Conservation (phyloP, 1,140 invertebrate genomes). For the Gonioctena quinquepunctata region DNA sequence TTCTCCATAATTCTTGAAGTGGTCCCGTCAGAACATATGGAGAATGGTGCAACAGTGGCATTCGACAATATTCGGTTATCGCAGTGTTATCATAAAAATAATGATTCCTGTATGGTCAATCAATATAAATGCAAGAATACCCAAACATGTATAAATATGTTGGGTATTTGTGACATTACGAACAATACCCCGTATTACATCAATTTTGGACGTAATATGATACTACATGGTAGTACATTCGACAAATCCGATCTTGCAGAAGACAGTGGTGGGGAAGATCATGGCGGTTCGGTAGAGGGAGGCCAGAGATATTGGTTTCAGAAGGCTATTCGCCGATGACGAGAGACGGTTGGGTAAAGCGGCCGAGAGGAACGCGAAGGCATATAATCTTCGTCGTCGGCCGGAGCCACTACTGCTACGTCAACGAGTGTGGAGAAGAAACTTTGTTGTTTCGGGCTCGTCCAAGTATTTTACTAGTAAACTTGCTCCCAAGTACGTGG, state of each 20-base stretch:
- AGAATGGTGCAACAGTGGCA: too few species aligned
- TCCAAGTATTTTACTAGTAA: constrained; percentile 18
- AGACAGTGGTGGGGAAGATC: background rate
- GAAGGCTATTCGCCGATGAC: background rate
- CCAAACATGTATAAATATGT: too few species aligned
- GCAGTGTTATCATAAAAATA: too few species aligned
- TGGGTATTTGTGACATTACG: constrained; percentile 42
- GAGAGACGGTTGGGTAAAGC: background rate
- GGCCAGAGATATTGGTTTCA: background rate
- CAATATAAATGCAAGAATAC: too few species aligned
- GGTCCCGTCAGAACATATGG: too few species aligned
- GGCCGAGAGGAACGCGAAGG: background rate
- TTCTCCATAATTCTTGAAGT: too few species aligned
- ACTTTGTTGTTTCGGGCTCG: constrained; percentile 26
- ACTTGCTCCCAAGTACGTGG: constrained; percentile 19
- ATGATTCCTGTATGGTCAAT: too few species aligned
- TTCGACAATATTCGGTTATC: too few species aligned
- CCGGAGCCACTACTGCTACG: background rate
- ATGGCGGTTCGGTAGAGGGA: background rate
- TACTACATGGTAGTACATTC: constrained; percentile 8
- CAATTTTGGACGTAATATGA: constrained; percentile 35
- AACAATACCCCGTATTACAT: constrained; percentile 40
- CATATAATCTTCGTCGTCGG: background rate
- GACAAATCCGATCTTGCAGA: background rate
- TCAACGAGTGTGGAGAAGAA: constrained; percentile 8